Base-by-base conservation (phyloP, 2,888 invertebrate genomes). In the Machimus atricapillus region DNA sequence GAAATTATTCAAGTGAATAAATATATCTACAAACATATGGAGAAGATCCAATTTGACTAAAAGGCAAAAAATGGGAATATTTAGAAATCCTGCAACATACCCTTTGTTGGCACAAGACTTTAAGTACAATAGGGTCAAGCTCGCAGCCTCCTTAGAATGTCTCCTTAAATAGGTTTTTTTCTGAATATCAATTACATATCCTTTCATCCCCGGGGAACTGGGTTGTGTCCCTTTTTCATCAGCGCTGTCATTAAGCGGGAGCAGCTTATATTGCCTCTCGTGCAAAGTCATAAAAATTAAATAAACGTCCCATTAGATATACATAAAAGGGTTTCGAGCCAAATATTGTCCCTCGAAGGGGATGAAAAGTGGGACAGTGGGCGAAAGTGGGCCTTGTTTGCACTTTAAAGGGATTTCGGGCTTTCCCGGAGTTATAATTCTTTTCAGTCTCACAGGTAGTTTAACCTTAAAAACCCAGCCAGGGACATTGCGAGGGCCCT, bases 251-350 rank as follows among this genome's bases (percentile, higher is more conserved):
- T 78, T 43, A 78, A 43, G 37, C 43, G 12, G 40, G 23, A 27
- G 23, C 23, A 37, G 78, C 23, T 78, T 78, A 37, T 40, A 78
- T 78, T 78, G 43, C 78, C 23, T 40, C 43, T 78, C 43, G 43
- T 78, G 78, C 78, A 78, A 78, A 78, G 40, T 78, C 78, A 78
- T 78, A 78, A 78, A 78, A 78, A 78, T 78, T 78, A 78, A 78
- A 78, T 78, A 78, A 78, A 78, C 78, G 37, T 78, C 23, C 78
- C 78, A 78, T 78, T 78, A 78, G 78, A 78, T 78, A 78, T 78
- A 43, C 78, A 78, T 78, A 78, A 78, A 78, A 78, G 78, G 78
- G 78, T 37, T 78, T 78, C 40, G 43, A 78, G 40, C 43, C 43
- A 78, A 78, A 78, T 78, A 78, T 78, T 78, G 78, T 43, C 78